Evolutionary conservation across 1,140 invertebrate genomes (phyloP).

Genomic region (Calephelis nemesis): DNA sequence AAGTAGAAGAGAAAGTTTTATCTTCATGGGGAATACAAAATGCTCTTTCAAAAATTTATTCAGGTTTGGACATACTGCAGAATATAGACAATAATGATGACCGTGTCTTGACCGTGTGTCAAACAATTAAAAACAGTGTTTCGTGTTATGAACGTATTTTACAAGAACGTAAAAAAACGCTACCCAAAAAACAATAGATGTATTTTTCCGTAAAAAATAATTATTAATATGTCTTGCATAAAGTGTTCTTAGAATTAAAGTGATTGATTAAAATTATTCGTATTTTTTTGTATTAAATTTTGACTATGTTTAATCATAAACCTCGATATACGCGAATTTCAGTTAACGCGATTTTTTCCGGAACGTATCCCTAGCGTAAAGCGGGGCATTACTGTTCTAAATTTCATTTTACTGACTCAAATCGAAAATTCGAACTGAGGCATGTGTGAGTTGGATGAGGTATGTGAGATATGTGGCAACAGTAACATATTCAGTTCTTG

Average conservation of each 20-base stretch:
- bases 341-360: too few species aligned
- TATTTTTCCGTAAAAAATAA: slow-evolving; percentile 25
- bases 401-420: too few species aligned
- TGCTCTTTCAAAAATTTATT: slow-evolving; percentile 27
- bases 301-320: too few species aligned
- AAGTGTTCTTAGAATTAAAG: not conserved
- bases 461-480: too few species aligned
- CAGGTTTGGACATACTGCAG: slow-evolving; percentile 28
- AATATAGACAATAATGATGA: slow-evolving; percentile 21
- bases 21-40: slow-evolving; percentile 24
- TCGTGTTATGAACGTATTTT: slow-evolving; percentile 8
- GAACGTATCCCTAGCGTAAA: too few species aligned
- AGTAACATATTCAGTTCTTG: too few species aligned
- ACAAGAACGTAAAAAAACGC: slow-evolving; percentile 25
- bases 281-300: too few species aligned
- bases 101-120: slow-evolving; percentile 25
- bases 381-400: too few species aligned
- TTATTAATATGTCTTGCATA: not conserved
- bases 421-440: too few species aligned
- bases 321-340: too few species aligned
- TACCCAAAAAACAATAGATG: slow-evolving; percentile 26
- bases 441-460: too few species aligned
- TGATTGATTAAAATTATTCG: too few species aligned
- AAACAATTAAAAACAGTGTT: slow-evolving; percentile 32
- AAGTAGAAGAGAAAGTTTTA: slow-evolving; percentile 30